phyloP scores from a whole-genome alignment of 2,797 vertebrate genomes.

The Streptopelia turtur region DNA sequence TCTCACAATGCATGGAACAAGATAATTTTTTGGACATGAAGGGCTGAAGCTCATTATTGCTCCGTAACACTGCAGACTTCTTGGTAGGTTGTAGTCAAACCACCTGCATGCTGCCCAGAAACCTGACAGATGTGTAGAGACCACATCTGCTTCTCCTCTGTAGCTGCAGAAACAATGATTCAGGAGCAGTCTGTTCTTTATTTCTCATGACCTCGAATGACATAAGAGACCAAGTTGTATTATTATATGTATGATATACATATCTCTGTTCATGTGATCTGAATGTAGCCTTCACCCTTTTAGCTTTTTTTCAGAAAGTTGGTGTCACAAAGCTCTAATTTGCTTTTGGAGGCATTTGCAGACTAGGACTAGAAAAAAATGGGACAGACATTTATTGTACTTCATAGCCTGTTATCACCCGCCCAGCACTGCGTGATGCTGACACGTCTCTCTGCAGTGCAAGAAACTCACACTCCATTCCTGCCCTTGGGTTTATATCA shows the following conservation, averaged over 20 bases:
- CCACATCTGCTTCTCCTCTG: neutral
- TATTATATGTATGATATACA: too few relatives aligned
- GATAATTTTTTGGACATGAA: neutral
- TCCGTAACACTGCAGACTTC: neutral
- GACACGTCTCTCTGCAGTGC: neutral
- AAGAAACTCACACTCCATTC: fast-evolving
- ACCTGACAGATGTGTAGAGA: neutral
- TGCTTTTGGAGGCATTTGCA: neutral
- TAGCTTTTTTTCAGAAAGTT: too few relatives aligned
- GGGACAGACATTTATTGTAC: neutral
- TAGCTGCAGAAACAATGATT: neutral
- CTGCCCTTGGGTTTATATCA: neutral
- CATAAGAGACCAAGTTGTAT: neutral
- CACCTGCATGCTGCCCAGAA: neutral
- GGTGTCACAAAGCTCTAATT: neutral
- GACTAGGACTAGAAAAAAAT: neutral
- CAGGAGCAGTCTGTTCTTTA: neutral
- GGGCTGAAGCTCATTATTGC: neutral
- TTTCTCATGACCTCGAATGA: neutral
- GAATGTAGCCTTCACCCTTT: neutral
- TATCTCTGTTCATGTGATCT: neutral
- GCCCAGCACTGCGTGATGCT: neutral
- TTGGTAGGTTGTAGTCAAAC: neutral
- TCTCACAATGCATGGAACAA: neutral
- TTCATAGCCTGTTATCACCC: neutral